These are phyloP conservation scores for Puffinus mauretanicus DNA, from an alignment of 2,113 vertebrate genomes.

Conservation along the genomic window DNA sequence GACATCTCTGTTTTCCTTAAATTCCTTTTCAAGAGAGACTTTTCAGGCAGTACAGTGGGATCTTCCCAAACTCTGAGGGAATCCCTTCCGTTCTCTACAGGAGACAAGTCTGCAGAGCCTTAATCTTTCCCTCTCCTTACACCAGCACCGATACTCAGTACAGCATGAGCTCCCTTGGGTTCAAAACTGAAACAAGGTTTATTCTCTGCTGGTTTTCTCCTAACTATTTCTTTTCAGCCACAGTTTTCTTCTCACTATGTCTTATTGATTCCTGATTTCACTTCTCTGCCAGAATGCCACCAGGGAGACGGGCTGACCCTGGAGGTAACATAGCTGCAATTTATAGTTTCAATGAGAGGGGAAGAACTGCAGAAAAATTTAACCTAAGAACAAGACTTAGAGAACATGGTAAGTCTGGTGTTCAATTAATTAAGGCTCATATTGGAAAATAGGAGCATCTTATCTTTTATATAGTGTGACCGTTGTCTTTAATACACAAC, in stretches of 20 bases:
- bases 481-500: rapidly evolving
- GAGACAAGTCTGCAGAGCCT: background rate
- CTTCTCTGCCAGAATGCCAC: background rate
- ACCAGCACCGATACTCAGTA: too few relatives aligned
- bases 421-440: background rate
- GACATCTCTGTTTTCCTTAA: background rate
- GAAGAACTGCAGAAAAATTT: background rate
- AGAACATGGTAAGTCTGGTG: rapidly evolving
- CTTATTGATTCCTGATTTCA: background rate
- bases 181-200: background rate
- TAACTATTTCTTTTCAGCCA: background rate
- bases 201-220: background rate
- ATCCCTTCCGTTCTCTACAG: rapidly evolving
- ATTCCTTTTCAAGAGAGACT: background rate
- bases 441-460: rapidly evolving
- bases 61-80: background rate
- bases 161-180: rapidly evolving
- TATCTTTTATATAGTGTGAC: rapidly evolving
- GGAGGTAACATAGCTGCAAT: background rate
- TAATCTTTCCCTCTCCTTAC: background rate
- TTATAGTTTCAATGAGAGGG: background rate
- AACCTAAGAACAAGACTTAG: background rate
- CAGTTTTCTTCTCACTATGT: background rate
- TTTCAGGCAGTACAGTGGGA: background rate
- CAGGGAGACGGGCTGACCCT: background rate